Evolutionary conservation across 2,797 vertebrate genomes (phyloP), one percentile per base, ranked within the genome.

Genomic region (Psittacula echo): DNA sequence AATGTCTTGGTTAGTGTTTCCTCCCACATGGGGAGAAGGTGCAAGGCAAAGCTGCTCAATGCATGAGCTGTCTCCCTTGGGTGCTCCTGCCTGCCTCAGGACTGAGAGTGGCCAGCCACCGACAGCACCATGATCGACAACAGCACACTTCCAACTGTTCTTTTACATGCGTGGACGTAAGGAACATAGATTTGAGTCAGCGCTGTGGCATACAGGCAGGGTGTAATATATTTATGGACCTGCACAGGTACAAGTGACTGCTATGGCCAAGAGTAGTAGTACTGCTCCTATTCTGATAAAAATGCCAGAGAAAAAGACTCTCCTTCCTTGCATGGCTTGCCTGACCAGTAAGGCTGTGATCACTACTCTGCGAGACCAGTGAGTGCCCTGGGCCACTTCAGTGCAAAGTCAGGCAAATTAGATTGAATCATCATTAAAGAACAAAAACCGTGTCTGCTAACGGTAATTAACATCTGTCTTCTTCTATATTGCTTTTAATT

Each of bases 401-500:
- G 39, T 53, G 65, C 45, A 61, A 76, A 89, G 32, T 45, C 65
- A 83, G 81, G 51, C 60, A 77, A 32, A 74, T 80, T 67, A 60
- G n/a, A 72, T 26, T 73, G 47, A 89, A 70, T 71, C 77, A 74
- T 23, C 41, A 50, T 45, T 29, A n/a, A 82, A 90, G 47, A 76
- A 50, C 39, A 79, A 90, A 95, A 88, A 21, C 20, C 9, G 4
- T 68, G 53, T 47, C 74, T 94, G 51, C 48, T 58, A 77, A 87
- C 41, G 71, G 67, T 53, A 82, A 95, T 48, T 44, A 80, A 82
- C 1, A 8, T 17, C 39, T 51, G 37, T 77, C 27, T 10, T 60
- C 85, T 80, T 74, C 68, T 68, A n/a, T 75, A 90, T 90, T 92
- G 68, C 86, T 95, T 91, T 94, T 68, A 65, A 90, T 94, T 89